A percentile compares a stretch with the other conserved stretches of the same genome.
Conservation (phyloP, 1,140 invertebrate species). For the Panulirus ornatus region DNA sequence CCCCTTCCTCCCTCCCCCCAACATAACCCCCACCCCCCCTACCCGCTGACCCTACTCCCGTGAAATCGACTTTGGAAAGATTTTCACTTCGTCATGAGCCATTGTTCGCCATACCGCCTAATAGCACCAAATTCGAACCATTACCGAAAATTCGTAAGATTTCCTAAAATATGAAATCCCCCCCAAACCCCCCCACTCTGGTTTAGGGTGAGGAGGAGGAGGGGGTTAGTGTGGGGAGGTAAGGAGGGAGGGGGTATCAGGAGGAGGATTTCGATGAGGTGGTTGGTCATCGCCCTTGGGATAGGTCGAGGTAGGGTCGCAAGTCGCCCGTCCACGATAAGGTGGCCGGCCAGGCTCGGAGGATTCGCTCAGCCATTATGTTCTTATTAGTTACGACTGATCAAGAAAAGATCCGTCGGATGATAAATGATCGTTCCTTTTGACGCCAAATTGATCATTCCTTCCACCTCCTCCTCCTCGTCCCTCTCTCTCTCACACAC, state of each 20-base stretch:
- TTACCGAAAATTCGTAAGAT: slow-evolving; percentile 63
- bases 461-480: background rate
- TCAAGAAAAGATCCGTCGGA: slow-evolving; percentile 53
- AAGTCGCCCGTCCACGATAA: slow-evolving; percentile 18
- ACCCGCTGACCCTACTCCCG: background rate
- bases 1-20: background rate
- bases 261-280: no score
- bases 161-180: slow-evolving; percentile 51
- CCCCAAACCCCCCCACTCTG: background rate
- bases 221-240: no score
- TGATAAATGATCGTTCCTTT: slow-evolving; percentile 60
- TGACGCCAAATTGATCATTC: slow-evolving; percentile 54
- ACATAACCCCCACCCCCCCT: no score
- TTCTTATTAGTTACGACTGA: slow-evolving; percentile 67
- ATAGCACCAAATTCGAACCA: slow-evolving; percentile 62
- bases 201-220: background rate
- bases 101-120: slow-evolving; percentile 45
- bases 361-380: slow-evolving; percentile 48
- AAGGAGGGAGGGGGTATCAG: no score
- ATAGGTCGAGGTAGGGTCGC: background rate
- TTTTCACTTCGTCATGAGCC: slow-evolving; percentile 51
- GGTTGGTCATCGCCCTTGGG: background rate
- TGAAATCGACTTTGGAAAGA: slow-evolving; percentile 17
- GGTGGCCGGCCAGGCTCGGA: slow-evolving; percentile 28
- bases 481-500: background rate